phyloP scores from a whole-genome alignment of 2,113 vertebrate genomes.

The Vidua chalybeata region DNA sequence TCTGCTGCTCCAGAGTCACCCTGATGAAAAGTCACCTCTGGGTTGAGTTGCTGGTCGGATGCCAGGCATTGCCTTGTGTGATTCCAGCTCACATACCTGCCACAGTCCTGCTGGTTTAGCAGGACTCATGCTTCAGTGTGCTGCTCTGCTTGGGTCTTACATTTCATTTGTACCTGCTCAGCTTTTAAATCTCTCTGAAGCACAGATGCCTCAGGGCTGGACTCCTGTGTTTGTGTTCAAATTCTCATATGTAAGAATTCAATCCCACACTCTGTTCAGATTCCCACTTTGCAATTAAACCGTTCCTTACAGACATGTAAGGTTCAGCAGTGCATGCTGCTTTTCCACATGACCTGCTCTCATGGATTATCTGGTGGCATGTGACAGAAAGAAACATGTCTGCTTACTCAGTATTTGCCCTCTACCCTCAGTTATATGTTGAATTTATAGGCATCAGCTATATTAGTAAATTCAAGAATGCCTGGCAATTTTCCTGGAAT shows the following conservation, averaged over 20 bases:
- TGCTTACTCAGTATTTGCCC: background rate
- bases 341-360: background rate
- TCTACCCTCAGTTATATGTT: background rate
- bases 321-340: background rate
- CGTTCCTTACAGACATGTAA: background rate
- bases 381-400: background rate
- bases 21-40: background rate
- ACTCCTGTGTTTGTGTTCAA: background rate
- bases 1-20: background rate
- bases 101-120: background rate
- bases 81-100: background rate
- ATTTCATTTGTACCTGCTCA: background rate
- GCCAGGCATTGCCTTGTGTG: background rate
- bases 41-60: background rate
- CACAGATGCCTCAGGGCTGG: background rate
- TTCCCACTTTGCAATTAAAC: background rate
- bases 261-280: background rate
- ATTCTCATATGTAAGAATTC: background rate
- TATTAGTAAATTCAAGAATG: background rate
- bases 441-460: background rate
- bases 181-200: background rate
- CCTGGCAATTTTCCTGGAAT: background rate
- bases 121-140: background rate
- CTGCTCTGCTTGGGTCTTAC: background rate
- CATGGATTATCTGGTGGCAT: background rate